A percentile compares a stretch with the other conserved stretches of the same genome.
These are phyloP conservation scores for Hyles vespertilio DNA, from an alignment of 1,140 invertebrate genomes.

Conservation along the genomic window DNA sequence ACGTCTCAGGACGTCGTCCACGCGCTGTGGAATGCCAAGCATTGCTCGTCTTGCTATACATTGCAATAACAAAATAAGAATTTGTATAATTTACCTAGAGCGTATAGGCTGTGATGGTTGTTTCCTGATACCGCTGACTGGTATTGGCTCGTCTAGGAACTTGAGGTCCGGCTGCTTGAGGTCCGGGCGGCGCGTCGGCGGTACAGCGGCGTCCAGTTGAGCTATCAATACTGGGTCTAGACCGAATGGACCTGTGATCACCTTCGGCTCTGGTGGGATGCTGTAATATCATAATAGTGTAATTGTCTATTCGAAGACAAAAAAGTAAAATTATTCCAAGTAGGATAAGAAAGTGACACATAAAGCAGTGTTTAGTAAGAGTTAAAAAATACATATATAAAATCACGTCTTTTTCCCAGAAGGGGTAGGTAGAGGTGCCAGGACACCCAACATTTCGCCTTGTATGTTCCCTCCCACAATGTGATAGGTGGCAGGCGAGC, in stretches of 20 bases:
- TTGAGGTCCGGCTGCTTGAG: conserved; percentile 68
- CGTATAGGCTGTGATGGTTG: conserved; percentile 67
- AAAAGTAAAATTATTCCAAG: background rate
- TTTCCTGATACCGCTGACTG: conserved; percentile 48
- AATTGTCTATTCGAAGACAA: background rate
- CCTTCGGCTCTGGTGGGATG: conserved; percentile 31
- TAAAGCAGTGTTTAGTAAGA: too few species aligned
- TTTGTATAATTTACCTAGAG: conserved; percentile 49
- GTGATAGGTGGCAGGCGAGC: too few species aligned
- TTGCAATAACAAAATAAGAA: background rate
- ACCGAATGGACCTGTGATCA: conserved; percentile 81
- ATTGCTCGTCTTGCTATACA: background rate
- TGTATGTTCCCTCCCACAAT: too few species aligned
- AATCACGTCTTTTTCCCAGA: too few species aligned
- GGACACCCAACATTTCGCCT: too few species aligned
- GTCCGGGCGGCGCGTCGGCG: conserved; percentile 30
- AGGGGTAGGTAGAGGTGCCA: too few species aligned
- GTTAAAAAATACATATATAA: too few species aligned
- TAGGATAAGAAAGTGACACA: background rate
- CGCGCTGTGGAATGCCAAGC: too few species aligned
- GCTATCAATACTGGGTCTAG: conserved; percentile 82
- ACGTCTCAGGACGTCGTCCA: too few species aligned
- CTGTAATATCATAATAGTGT: conserved; percentile 19
- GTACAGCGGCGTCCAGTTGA: conserved; percentile 61
- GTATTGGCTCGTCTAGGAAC: conserved; percentile 75